phyloP scores from a whole-genome alignment of 2,888 invertebrate genomes.

The Rhagophthalmus giganteus region DNA sequence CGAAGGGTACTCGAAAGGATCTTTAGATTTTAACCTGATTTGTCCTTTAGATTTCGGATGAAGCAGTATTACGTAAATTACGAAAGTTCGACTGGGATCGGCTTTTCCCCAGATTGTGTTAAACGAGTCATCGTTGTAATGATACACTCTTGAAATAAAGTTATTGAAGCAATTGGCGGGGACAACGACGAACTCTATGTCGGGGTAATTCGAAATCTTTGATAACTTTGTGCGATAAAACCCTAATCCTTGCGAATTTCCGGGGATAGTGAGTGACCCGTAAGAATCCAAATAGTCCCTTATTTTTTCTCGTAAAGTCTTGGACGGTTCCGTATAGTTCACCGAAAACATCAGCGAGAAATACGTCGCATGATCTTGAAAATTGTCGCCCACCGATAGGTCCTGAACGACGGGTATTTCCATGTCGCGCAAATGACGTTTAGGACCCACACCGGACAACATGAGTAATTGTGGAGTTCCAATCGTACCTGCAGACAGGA shows the following conservation, averaged over 20 bases:
- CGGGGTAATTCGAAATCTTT: constrained; percentile 35
- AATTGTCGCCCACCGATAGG: constrained; percentile 73
- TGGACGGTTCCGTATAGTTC: constrained; percentile 50
- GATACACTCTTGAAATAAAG: constrained; percentile 26
- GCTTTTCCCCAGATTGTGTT: constrained; percentile 30
- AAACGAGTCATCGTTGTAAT: constrained; percentile 34
- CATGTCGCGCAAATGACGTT: constrained; percentile 60
- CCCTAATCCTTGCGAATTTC: constrained; percentile 36
- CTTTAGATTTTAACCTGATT: constrained; percentile 38
- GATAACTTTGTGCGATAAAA: constrained; percentile 32
- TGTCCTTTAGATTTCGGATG: constrained; percentile 41
- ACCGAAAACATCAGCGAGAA: constrained; percentile 70
- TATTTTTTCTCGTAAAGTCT: constrained; percentile 19
- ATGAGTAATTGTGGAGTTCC: constrained; percentile 81
- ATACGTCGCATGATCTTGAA: constrained; percentile 76
- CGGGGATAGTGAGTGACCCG: constrained; percentile 37
- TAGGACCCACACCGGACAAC: constrained; percentile 78
- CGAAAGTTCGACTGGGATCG: constrained; percentile 34
- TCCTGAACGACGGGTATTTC: constrained; percentile 65
- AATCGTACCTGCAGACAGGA: constrained; percentile 76
- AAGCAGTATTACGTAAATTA: constrained; percentile 32
- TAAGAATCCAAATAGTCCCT: constrained; percentile 31
- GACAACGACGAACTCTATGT: constrained; percentile 49
- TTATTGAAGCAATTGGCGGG: constrained; percentile 53
- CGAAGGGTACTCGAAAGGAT: constrained; percentile 41